Evolutionary conservation across 2,888 invertebrate species (phyloP).

Genomic region (Linyphia triangularis): DNA sequence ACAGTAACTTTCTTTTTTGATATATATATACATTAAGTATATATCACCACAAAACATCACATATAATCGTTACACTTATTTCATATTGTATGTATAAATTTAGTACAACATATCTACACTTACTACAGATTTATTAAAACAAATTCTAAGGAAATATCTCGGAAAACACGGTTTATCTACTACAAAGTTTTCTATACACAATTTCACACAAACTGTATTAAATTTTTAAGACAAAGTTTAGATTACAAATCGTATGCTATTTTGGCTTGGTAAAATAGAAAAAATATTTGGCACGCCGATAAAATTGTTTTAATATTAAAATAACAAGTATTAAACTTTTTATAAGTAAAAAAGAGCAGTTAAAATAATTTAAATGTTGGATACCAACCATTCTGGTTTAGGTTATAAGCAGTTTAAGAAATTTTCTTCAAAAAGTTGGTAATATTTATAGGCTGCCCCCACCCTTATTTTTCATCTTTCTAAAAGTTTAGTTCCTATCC

Average conservation of each 20-base stretch:
- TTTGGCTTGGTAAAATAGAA: neutral
- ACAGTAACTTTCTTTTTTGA: too few relatives aligned
- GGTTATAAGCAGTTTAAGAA: too few relatives aligned
- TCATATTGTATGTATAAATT: neutral
- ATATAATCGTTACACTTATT: neutral
- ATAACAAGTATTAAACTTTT: neutral
- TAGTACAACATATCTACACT: neutral
- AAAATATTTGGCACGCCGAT: neutral
- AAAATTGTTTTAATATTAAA: neutral
- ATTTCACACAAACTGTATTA: neutral
- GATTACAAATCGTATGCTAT: neutral
- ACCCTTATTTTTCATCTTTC: too few relatives aligned
- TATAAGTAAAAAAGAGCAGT: neutral
- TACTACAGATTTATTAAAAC: neutral
- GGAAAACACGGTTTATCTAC: neutral
- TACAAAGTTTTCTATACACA: neutral
- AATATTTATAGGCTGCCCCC: too few relatives aligned
- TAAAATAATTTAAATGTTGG: too few relatives aligned
- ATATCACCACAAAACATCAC: neutral
- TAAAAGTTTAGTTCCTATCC: too few relatives aligned
- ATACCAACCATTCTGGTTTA: too few relatives aligned
- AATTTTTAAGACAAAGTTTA: neutral
- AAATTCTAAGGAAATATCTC: neutral
- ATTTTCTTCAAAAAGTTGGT: too few relatives aligned
- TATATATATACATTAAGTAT: neutral